Evolutionary conservation across 2,797 vertebrate genomes (phyloP), one percentile per base, ranked within the genome.

Genomic region (Botia kubotai): DNA sequence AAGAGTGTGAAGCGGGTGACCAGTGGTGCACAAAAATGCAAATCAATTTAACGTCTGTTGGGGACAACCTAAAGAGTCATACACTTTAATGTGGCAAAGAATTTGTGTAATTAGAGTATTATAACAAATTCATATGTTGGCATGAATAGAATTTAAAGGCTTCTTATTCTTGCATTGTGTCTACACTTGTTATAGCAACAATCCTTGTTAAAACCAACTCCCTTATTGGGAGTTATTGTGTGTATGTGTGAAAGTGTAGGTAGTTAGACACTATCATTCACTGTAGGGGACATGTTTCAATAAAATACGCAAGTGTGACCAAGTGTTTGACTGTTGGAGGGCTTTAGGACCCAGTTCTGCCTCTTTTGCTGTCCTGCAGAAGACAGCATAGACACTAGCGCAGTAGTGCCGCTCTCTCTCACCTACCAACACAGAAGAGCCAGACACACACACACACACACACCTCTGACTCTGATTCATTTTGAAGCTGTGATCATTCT

Each of bases 301-400:
- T 71, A 1, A 71, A 78, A 36, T 17, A 33, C 12, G 29, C 17
- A 48, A 10, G 70, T 83, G 78, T 87, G 71, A 84, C 75, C 23
- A 70, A 75, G 71, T 46, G 46, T 21, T 55, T 73, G 11, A 26
- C 7, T 26, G 63, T n/a, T 16, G 79, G 85, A 82, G 87, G 93
- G 93, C 95, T 93, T 92, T 97, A 97, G 96, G 97, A 97, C 96
- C 96, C 95, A 93, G 96, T 75, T 26, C 71, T 87, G 71, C 60
- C 83, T 72, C 84, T 71, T 75, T 82, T 85, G 86, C 86, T 89
- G 88, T 87, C 92, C 94, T 93, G 93, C 95, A 95, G 92, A 87
- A 87, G 91, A 89, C 93, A 92, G 89, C 82, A 85, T 93, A 94
- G 90, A 95, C 95, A 90, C 92, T 94, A 93, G 95, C 94, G 94